Base-by-base conservation (phyloP, 2,797 vertebrate genomes). In the Okamejei kenojei region DNA sequence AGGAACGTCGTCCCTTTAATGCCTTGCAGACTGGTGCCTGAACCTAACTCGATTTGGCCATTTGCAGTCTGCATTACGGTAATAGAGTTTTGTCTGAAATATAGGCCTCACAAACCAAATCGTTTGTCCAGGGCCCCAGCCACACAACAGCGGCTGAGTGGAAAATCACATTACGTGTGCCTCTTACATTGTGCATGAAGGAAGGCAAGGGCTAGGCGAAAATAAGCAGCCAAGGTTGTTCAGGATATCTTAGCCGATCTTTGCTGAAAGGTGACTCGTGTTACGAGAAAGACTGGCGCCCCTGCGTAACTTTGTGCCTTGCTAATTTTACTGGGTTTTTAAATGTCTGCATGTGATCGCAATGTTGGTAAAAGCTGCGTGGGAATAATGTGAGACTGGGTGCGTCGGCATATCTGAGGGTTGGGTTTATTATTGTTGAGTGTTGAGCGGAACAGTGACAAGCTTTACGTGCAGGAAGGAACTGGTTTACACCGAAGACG, bases 21-120 rank as follows among this genome's bases (percentile, higher is more conserved):
- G 19, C n/a, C 1, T 8, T 21, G 61, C n/a, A 17, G 84, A n/a
- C n/a, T 35, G 17, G 15, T 9, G 10, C 68, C 84, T 88, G 15
- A 88, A 63, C n/a, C 17, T 88, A 68, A 88, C 32, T 15, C 35
- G 84, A 88, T 88, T 88, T 68, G 63, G 61, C 63, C n/a, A 88
- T 88, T 88, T 35, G n/a, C 10, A 63, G n/a, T 19, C 63, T 68
- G 63, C 61, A 9, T 2, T 15, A 6, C 10, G 8, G n/a, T 68
- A 68, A 68, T 32, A 35, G n/a, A 68, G n/a, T 68, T 88, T 35
- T 8, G 61, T 15, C 84, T 88, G 61, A 68, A 35, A 88, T 68
- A 88, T 68, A 35, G n/a, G n/a, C 63, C 19, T 65, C 17, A 35
- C 63, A 17, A 88, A 17, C n/a, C 61, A 68, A 68, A 35, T 65